Conservation (phyloP, 2,888 invertebrate species). For the Agrotis ipsilon region DNA sequence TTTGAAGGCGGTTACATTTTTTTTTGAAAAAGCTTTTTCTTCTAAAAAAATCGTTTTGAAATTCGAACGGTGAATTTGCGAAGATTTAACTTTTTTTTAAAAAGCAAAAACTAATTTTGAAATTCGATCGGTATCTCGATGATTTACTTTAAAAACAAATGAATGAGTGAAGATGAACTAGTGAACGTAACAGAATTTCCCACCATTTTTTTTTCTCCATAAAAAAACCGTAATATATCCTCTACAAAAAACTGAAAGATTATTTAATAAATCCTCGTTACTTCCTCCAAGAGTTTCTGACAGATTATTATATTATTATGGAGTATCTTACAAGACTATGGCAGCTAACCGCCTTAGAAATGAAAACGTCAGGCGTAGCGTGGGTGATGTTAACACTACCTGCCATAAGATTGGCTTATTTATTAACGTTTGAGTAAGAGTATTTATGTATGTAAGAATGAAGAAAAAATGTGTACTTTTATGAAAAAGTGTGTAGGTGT, state of each 20-base stretch:
- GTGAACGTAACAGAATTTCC: background rate
- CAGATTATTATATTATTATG: slow-evolving; percentile 31
- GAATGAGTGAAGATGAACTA: too few species aligned
- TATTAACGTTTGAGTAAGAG: background rate
- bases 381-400: background rate
- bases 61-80: too few species aligned
- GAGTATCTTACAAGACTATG: slow-evolving; percentile 11
- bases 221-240: background rate
- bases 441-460: too few species aligned
- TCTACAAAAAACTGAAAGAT: background rate
- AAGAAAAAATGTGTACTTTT: too few species aligned
- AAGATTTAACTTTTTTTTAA: too few species aligned
- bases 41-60: too few species aligned
- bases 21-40: too few species aligned
- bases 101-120: too few species aligned
- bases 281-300: background rate
- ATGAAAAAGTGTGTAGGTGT: too few species aligned
- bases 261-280: background rate
- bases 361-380: slow-evolving; percentile 8
- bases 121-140: background rate
- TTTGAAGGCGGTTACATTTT: too few species aligned
- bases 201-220: background rate
- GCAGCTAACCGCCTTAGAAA: slow-evolving; percentile 12
- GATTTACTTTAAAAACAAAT: too few species aligned
- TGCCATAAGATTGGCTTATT: background rate